Evolutionary conservation across 2,113 vertebrate genomes (phyloP).

Genomic region (Micronisus gabar): DNA sequence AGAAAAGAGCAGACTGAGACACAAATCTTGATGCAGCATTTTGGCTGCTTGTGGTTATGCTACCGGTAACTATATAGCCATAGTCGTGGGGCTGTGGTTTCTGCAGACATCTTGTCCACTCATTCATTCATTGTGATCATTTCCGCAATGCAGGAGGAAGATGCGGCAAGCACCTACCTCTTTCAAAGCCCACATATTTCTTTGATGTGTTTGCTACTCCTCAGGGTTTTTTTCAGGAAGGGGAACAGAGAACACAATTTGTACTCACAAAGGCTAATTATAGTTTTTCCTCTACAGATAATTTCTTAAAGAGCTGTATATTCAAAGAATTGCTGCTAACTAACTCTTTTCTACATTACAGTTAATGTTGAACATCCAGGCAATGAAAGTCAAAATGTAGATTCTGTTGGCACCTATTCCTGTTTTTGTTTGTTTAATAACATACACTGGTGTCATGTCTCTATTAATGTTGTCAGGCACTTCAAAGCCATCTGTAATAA

Average conservation of each 20-base stretch:
- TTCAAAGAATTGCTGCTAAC: neutral
- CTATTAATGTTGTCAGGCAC: neutral
- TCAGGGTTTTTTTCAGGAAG: neutral
- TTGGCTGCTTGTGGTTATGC: neutral
- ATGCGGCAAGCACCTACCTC: constrained; percentile 26
- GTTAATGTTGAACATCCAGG: neutral
- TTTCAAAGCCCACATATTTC: neutral
- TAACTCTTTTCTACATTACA: neutral
- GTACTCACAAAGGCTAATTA: neutral
- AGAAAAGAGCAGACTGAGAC: neutral
- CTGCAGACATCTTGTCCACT: neutral
- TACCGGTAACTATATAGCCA: accelerated
- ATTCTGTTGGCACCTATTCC: neutral
- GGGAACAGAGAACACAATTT: neutral
- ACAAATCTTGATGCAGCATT: neutral
- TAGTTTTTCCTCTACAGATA: neutral
- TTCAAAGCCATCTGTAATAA: neutral
- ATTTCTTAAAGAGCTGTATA: neutral
- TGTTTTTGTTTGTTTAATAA: neutral
- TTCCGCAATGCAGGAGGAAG: constrained; percentile 45
- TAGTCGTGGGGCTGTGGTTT: neutral
- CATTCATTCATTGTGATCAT: accelerated
- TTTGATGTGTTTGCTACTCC: constrained; percentile 45
- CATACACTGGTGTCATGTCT: neutral
- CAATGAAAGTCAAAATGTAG: neutral